phyloP scores from a whole-genome alignment of 1,140 invertebrate genomes.

The Phortica variegata region DNA sequence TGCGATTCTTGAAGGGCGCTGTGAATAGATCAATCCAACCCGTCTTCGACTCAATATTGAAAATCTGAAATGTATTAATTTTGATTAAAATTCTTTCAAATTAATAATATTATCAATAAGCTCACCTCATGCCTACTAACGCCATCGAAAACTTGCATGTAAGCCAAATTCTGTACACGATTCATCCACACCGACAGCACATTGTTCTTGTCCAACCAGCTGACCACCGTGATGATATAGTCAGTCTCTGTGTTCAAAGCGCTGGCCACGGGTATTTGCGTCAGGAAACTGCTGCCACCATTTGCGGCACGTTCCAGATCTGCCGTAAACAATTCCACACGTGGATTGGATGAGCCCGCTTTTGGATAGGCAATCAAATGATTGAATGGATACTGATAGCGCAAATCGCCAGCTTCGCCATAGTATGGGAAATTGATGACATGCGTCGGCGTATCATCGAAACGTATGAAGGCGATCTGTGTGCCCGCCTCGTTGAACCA shows the following conservation, averaged over 20 bases:
- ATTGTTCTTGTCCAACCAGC: conserved; percentile 69
- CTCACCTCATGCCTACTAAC: conserved; percentile 30
- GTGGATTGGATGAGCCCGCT: conserved; percentile 60
- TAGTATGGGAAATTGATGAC: conserved; percentile 69
- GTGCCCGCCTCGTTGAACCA: conserved; percentile 86
- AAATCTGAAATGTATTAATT: conserved; percentile 18
- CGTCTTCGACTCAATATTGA: conserved; percentile 48
- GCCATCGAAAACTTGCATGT: conserved; percentile 41
- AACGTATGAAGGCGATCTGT: conserved; percentile 79
- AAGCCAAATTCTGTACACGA: conserved; percentile 73
- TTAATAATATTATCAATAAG: background rate
- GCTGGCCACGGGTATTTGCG: conserved; percentile 38
- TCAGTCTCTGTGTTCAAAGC: conserved; percentile 41
- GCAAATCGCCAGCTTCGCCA: conserved; percentile 65
- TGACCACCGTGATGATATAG: conserved; percentile 60
- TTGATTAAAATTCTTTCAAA: background rate
- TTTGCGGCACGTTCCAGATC: conserved; percentile 29
- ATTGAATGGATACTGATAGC: conserved; percentile 68
- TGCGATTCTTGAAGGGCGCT: conserved; percentile 63
- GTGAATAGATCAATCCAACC: conserved; percentile 72
- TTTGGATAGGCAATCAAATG: conserved; percentile 84
- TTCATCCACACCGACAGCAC: conserved; percentile 82
- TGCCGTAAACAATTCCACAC: conserved; percentile 49
- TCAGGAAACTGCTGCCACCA: conserved; percentile 26
- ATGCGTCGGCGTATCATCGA: conserved; percentile 75